Percentiles rank a stretch among this genome's conserved stretches.
phyloP scores from a whole-genome alignment of 2,888 invertebrate species.

The Eristalis intricaria region DNA sequence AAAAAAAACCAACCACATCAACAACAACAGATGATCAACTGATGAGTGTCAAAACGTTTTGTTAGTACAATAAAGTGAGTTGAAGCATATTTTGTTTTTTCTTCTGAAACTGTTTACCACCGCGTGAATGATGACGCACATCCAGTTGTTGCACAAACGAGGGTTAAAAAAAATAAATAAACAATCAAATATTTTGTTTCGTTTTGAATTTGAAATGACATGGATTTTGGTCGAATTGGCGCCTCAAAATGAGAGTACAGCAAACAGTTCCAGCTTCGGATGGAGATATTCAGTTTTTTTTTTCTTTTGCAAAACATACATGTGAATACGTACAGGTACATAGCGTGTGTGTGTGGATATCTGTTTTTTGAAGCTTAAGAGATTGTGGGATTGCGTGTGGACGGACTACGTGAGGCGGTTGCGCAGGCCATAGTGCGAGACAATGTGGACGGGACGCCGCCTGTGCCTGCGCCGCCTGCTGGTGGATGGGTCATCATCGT shows the following conservation, averaged over 20 bases:
- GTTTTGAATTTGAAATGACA: not conserved
- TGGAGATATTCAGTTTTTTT: not conserved
- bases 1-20: too few relatives aligned
- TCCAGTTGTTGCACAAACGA: too few relatives aligned
- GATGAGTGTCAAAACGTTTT: too few relatives aligned
- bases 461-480: slow-evolving; percentile 16
- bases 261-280: not conserved
- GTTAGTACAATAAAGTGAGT: too few relatives aligned
- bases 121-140: too few relatives aligned
- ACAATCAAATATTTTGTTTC: too few relatives aligned
- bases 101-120: too few relatives aligned
- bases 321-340: slow-evolving; percentile 30
- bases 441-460: slow-evolving; percentile 15
- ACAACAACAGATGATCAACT: too few relatives aligned
- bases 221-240: not conserved
- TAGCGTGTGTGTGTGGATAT: not conserved
- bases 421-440: slow-evolving; percentile 54
- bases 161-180: not conserved
- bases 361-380: not conserved
- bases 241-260: not conserved
- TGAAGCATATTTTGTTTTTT: too few relatives aligned
- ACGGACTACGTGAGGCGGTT: slow-evolving; percentile 36
- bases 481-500: slow-evolving; percentile 13
- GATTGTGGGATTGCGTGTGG: slow-evolving; percentile 1
- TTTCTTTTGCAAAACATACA: not conserved